phyloP scores from a whole-genome alignment of 2,113 vertebrate genomes.

The Verasper variegatus region DNA sequence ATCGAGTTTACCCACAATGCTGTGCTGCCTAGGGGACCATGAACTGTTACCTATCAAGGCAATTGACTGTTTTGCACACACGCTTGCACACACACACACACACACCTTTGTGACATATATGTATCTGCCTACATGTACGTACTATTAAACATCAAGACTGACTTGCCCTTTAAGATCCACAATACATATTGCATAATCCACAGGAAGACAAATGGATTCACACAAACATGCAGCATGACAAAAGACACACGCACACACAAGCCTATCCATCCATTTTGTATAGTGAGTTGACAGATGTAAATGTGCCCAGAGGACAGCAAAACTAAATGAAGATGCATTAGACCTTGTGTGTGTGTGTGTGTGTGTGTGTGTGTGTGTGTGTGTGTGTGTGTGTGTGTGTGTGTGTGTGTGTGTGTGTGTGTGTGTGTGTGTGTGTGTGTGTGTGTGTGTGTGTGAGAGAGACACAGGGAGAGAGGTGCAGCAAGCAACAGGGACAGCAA shows the following conservation, averaged over 20 bases:
- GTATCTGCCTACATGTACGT: slow-evolving; percentile 14
- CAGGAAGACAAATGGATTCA: background rate
- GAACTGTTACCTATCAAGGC: slow-evolving; percentile 69
- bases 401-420: slow-evolving; percentile 6
- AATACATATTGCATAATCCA: slow-evolving; percentile 21
- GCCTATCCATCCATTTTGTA: slow-evolving; percentile 73
- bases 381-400: slow-evolving; percentile 28
- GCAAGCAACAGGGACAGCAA: slow-evolving; percentile 39
- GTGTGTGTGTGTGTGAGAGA: slow-evolving; percentile 20
- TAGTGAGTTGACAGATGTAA: slow-evolving; percentile 79
- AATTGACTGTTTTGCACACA: slow-evolving; percentile 52
- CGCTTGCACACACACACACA: slow-evolving; percentile 16
- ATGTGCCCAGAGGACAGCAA: slow-evolving; percentile 78
- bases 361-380: slow-evolving; percentile 1
- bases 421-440: slow-evolving; percentile 13
- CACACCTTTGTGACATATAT: slow-evolving; percentile 21
- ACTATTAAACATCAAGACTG: background rate
- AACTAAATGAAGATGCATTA: slow-evolving; percentile 81
- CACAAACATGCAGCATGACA: slow-evolving; percentile 30
- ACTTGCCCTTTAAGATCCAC: slow-evolving; percentile 36
- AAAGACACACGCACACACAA: slow-evolving; percentile 25
- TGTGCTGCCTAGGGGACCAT: slow-evolving; percentile 64
- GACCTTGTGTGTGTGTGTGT: slow-evolving; percentile 40
- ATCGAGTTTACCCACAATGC: slow-evolving; percentile 69
- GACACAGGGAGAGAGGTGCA: slow-evolving; percentile 11